These are phyloP conservation scores for Ataeniobius toweri DNA, from an alignment of 2,797 vertebrate genomes.

Conservation along the genomic window DNA sequence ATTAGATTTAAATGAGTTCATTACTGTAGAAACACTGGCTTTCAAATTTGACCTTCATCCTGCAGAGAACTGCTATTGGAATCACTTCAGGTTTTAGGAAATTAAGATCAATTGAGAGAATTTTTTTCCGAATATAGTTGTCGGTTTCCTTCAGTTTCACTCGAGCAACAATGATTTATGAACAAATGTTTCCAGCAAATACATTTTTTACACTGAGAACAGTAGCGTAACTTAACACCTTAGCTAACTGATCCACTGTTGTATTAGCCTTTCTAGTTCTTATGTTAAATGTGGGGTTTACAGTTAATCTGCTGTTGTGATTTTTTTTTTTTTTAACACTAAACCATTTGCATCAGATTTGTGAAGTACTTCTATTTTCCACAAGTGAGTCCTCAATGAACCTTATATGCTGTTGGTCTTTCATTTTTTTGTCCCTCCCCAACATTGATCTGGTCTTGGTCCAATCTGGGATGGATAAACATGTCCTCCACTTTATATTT, in stretches of 20 bases:
- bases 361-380: constrained; percentile 13
- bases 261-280: background rate
- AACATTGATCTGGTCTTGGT: constrained; percentile 33
- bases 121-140: too few relatives aligned
- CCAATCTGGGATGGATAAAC: constrained; percentile 52
- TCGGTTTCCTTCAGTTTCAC: too few relatives aligned
- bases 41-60: too few relatives aligned
- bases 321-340: background rate
- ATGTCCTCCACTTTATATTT: constrained; percentile 50
- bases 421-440: constrained; percentile 30
- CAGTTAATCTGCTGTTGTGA: background rate
- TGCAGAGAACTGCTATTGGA: too few relatives aligned
- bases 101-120: too few relatives aligned
- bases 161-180: too few relatives aligned
- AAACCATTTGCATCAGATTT: background rate
- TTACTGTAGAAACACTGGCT: too few relatives aligned
- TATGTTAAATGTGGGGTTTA: too few relatives aligned
- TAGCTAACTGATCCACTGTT: background rate
- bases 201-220: background rate
- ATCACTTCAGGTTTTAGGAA: too few relatives aligned
- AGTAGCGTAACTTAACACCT: background rate
- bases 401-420: constrained; percentile 46
- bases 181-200: too few relatives aligned
- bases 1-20: too few relatives aligned
- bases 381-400: constrained; percentile 49